These are phyloP conservation scores for Stenotaenia linearis DNA, from an alignment of 2,888 invertebrate species.

Conservation along the genomic window DNA sequence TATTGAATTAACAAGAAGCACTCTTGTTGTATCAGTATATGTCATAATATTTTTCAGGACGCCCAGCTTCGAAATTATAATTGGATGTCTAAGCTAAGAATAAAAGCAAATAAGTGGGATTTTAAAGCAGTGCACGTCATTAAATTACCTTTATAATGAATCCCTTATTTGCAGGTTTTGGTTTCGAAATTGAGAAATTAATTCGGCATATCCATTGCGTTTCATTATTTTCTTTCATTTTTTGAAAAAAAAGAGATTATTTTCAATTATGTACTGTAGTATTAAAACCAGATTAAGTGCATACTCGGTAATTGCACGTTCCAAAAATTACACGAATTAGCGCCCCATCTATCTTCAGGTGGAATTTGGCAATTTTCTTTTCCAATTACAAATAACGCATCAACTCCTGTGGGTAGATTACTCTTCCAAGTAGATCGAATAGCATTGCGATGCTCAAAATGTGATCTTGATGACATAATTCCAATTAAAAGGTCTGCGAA, in stretches of 20 bases:
- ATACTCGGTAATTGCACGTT: not conserved
- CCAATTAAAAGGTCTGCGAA: not conserved
- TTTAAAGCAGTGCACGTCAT: not conserved
- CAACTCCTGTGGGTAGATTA: too few relatives aligned
- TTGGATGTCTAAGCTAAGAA: not conserved
- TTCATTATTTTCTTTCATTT: not conserved
- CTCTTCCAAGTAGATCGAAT: not conserved
- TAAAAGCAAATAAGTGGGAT: not conserved
- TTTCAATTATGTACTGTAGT: too few relatives aligned
- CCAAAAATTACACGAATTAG: not conserved
- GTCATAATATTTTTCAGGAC: not conserved
- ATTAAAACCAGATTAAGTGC: not conserved
- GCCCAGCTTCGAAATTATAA: not conserved
- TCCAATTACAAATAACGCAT: not conserved
- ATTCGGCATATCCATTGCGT: not conserved
- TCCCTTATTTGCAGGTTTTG: not conserved
- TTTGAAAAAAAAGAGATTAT: too few relatives aligned
- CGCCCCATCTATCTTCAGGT: not conserved
- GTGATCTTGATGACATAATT: constrained; percentile 22
- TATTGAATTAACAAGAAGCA: not conserved
- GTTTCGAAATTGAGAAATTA: not conserved
- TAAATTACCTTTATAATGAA: not conserved
- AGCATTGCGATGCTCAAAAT: constrained; percentile 1
- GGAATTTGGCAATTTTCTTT: not conserved
- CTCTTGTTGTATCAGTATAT: not conserved